A percentile compares a stretch with the other conserved stretches of the same genome.
phyloP scores from a whole-genome alignment of 2,888 invertebrate genomes.

The Pteria penguin region DNA sequence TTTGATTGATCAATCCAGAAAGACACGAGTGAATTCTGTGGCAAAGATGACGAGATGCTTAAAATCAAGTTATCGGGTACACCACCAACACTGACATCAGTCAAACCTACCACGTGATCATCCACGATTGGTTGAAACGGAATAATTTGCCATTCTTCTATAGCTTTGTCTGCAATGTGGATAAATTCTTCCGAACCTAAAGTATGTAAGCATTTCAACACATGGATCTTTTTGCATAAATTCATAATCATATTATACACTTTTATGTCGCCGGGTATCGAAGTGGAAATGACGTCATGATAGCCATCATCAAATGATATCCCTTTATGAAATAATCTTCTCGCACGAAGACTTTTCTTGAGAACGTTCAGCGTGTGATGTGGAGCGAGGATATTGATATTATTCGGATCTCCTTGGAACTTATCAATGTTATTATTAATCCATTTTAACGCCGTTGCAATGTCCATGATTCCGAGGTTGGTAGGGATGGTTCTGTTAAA shows the following conservation, averaged over 20 bases:
- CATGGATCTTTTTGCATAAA: neutral
- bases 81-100: no score
- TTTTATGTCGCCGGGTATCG: neutral
- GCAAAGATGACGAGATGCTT: neutral
- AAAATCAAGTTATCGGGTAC: neutral
- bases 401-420: constrained; percentile 32
- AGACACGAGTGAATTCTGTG: neutral
- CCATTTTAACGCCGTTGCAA: constrained; percentile 27
- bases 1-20: neutral
- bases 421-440: constrained; percentile 25
- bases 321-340: neutral
- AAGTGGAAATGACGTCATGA: neutral
- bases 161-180: neutral
- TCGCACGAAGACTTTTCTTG: neutral
- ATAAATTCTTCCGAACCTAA: neutral
- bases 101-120: neutral
- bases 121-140: constrained; percentile 22
- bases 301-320: constrained; percentile 22
- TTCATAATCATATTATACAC: neutral
- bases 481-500: neutral
- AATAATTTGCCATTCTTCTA: neutral
- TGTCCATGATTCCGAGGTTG: constrained; percentile 39
- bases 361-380: neutral
- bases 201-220: constrained; percentile 10
- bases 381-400: constrained; percentile 21